Evolutionary conservation across 2,888 invertebrate species (phyloP).

Genomic region (Odontomyia ornata): DNA sequence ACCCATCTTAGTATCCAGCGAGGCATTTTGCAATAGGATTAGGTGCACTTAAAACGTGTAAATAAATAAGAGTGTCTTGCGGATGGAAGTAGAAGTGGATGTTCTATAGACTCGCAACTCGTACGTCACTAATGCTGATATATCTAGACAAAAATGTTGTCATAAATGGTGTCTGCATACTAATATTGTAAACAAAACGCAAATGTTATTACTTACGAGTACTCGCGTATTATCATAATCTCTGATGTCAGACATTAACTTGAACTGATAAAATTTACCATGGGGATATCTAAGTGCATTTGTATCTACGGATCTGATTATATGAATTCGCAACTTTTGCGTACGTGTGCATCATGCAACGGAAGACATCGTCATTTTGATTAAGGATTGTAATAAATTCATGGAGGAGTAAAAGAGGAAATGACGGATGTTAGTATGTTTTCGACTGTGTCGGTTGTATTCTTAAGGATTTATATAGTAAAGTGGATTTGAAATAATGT

Average conservation of each 20-base stretch:
- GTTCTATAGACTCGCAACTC: too few species aligned
- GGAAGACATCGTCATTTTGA: slow-evolving; percentile 31
- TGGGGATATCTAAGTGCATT: background rate
- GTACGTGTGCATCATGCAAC: background rate
- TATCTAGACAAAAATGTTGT: slow-evolving; percentile 7
- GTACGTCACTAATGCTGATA: too few species aligned
- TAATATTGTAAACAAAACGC: slow-evolving; percentile 12
- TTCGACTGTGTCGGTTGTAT: background rate
- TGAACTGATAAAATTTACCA: slow-evolving; percentile 2
- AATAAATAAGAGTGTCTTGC: background rate
- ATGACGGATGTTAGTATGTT: background rate
- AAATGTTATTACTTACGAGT: background rate
- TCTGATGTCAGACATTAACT: slow-evolving; percentile 20
- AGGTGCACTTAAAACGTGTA: background rate
- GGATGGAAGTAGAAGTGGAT: too few species aligned
- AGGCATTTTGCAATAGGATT: background rate
- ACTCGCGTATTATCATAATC: slow-evolving; percentile 11
- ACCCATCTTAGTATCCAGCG: background rate
- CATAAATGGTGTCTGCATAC: slow-evolving; percentile 22
- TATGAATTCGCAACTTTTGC: background rate
- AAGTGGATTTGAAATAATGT: too few species aligned
- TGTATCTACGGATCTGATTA: background rate
- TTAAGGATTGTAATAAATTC: slow-evolving; percentile 32
- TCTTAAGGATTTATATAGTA: background rate
- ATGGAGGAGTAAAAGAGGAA: background rate